Percentiles rank a stretch among this genome's conserved stretches.
Evolutionary conservation across 2,797 vertebrate genomes (phyloP).

Genomic region (Thamnophis elegans): DNA sequence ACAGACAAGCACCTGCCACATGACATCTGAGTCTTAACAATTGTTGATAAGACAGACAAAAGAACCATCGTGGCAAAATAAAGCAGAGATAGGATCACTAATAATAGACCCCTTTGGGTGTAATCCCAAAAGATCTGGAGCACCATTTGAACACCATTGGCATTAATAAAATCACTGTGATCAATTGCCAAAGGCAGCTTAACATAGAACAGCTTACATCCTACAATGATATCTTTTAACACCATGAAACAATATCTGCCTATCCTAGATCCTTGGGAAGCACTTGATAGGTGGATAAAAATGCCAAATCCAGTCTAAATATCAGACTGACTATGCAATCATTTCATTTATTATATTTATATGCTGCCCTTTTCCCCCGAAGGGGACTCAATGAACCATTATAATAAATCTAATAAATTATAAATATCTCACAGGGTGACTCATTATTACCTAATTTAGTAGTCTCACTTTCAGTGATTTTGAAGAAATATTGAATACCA

Average conservation of each 20-base stretch:
- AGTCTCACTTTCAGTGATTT: background rate
- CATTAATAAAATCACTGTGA: background rate
- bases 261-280: background rate
- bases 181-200: background rate
- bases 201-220: background rate
- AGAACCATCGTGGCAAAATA: too few relatives aligned
- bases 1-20: too few relatives aligned
- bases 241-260: background rate
- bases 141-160: background rate
- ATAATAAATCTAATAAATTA: background rate
- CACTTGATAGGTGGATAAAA: background rate
- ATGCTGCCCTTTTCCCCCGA: too few relatives aligned
- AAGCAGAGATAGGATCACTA: too few relatives aligned
- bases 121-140: background rate
- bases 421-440: background rate
- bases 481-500: background rate
- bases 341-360: too few relatives aligned
- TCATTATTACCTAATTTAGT: background rate
- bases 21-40: too few relatives aligned
- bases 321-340: background rate
- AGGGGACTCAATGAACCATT: too few relatives aligned
- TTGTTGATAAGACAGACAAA: too few relatives aligned
- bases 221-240: background rate
- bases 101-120: too few relatives aligned
- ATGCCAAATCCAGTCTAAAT: background rate